A percentile compares a stretch with the other conserved stretches of the same genome.
phyloP scores from a whole-genome alignment of 2,888 invertebrate genomes.

The Mythimna vitellina region DNA sequence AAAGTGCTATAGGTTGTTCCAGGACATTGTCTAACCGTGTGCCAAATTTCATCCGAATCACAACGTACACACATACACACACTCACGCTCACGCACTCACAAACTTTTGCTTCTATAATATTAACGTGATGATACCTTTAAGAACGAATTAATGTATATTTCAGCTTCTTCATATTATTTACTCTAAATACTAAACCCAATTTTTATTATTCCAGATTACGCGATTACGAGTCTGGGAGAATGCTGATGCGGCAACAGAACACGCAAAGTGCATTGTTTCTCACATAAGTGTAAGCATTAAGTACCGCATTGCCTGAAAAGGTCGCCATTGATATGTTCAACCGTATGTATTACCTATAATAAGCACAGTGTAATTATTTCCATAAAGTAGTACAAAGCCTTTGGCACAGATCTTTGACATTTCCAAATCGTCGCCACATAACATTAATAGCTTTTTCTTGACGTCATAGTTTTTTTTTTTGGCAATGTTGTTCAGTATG shows the following conservation, averaged over 20 bases:
- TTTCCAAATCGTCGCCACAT: constrained; percentile 4
- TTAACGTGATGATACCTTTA: too few relatives aligned
- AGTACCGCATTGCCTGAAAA: constrained; percentile 22
- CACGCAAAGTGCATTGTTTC: constrained; percentile 52
- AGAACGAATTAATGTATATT: not conserved
- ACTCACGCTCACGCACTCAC: too few relatives aligned
- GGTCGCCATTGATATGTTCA: constrained; percentile 34
- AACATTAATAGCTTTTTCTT: constrained; percentile 10
- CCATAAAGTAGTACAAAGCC: not conserved
- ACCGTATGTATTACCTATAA: constrained; percentile 50
- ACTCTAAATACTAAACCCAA: not conserved
- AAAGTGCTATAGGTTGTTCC: too few relatives aligned
- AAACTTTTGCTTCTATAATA: too few relatives aligned
- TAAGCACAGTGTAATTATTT: constrained; percentile 16
- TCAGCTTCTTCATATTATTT: not conserved
- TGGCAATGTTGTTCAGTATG: not conserved
- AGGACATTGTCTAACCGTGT: too few relatives aligned
- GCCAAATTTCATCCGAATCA: too few relatives aligned
- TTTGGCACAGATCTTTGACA: constrained; percentile 11
- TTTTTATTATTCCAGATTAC: constrained; percentile 85
- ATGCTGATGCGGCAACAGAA: constrained; percentile 79
- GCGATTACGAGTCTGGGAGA: constrained; percentile 90
- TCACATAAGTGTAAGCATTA: constrained; percentile 57
- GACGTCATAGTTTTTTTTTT: not conserved
- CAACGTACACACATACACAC: not conserved